Evolutionary conservation across 2,888 invertebrate genomes (phyloP), one percentile per base, ranked within the genome.

Genomic region (Polyploca ridens): DNA sequence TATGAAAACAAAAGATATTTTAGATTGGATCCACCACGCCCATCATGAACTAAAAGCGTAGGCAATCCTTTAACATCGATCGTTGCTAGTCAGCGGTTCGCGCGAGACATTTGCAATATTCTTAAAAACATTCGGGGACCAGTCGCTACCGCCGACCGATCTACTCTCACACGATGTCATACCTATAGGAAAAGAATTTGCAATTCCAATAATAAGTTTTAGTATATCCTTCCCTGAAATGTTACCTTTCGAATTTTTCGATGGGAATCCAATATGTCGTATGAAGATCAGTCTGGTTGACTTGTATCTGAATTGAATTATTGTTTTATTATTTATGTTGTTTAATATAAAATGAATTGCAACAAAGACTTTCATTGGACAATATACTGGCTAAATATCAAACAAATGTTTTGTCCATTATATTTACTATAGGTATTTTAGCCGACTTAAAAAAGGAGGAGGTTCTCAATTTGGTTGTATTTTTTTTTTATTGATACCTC

Each of bases 91-190:
- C 86, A 85, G 84, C 87, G 84, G 82, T 81, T 81, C 79, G 79
- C 72, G 65, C 74, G 85, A 83, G 85, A 87, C 85, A 86, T 86
- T 85, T 86, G 88, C 88, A 90, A 90, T 90, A 89, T 90, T 85
- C 89, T 88, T 89, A 90, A 90, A 88, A 88, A 85, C 88, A 86
- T 88, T 87, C 75, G 83, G 79, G 83, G 81, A 73, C 81, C 54
- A 54, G 54, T 54, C 54, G 75, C 75, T 78, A 74, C 80, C 19
- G 54, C n/a, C 54, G 77, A 77, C 80, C 73, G 77, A 78, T 81
- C 76, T 75, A 75, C 79, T 78, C 61, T 60, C 41, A 61, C 44
- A 27, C 78, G 79, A 79, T 81, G 76, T 81, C 76, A 81, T 79
- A 27, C 27, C 27, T 27, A 80, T 76, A 81, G 78, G 81, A 78